Base-by-base conservation (phyloP, 2,113 vertebrate genomes). In the Nyctereutes procyonoides region DNA sequence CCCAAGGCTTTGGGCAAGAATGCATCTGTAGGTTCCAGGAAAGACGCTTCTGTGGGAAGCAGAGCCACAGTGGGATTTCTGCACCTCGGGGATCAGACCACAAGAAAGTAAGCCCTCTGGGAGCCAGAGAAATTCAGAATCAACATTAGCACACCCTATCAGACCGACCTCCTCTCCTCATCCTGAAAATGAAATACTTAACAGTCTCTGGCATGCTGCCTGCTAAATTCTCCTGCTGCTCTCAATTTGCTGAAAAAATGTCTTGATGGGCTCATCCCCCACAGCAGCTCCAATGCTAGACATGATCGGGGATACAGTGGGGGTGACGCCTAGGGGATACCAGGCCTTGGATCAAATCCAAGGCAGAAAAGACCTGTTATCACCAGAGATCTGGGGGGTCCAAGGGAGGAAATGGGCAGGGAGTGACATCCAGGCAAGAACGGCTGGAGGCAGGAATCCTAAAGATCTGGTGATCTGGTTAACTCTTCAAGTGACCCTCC, bases 11-110 rank as follows among this genome's bases (percentile, higher is more conserved):
- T 1, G 0, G 63, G 85, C 58, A 94, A 93, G 85, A 79, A 85
- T 26, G 48, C 53, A 53, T 94, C 96, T 79, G 32, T 86, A 81
- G 32, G 48, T 97, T 96, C 88, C 96, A 82, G 85, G 71, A 94
- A 93, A 79, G 79, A 35, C 9, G 30, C 51, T 63, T 90, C 69
- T 80, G n/a, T 67, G 87, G 83, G 63, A 69, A 82, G 71, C 24
- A 35, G 63, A 91, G 58, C 62, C 60, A 1, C 0, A 2, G 63
- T 55, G 94, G 55, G 30, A 48, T 65, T 77, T 86, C 87, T 82
- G 53, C 2, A 35, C 32, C 91, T 88, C 28, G 3, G 88, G 62
- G 80, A 90, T 80, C 58, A 55, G 74, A 28, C 80, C 9, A 14
- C 60, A 65, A 35, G 88, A 71, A 94, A 92, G 88, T 10, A 17